These are phyloP conservation scores for Cylloceria caligata DNA, from an alignment of 2,888 invertebrate genomes.

Conservation along the genomic window DNA sequence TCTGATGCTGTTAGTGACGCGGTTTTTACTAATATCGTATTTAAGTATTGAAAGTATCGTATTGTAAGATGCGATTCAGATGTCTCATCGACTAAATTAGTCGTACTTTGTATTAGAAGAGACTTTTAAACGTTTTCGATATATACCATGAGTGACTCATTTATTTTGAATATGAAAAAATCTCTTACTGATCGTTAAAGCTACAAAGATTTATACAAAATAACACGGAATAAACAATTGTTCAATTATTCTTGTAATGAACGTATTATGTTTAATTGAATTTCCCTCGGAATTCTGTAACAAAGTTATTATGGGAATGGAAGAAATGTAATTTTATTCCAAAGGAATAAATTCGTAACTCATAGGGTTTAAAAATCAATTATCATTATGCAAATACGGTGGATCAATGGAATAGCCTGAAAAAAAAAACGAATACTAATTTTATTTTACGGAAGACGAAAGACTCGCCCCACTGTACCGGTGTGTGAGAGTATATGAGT, in stretches of 20 bases:
- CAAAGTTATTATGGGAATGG: background rate
- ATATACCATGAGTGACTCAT: no score
- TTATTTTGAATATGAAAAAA: no score
- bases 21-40: background rate
- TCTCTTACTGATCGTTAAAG: no score
- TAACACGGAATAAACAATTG: background rate
- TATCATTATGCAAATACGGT: background rate
- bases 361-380: background rate
- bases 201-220: no score
- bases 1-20: background rate
- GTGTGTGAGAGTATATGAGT: no score
- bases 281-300: background rate
- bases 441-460: no score
- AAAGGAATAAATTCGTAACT: background rate
- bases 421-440: background rate
- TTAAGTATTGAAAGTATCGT: no score
- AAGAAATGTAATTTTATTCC: background rate
- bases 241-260: background rate
- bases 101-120: no score
- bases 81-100: no score
- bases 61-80: no score
- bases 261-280: background rate
- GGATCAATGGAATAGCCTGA: background rate
- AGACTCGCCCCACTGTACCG: no score
- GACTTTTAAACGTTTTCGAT: no score